Conservation (phyloP, 1,140 invertebrate genomes). For the Forficula auricularia region DNA sequence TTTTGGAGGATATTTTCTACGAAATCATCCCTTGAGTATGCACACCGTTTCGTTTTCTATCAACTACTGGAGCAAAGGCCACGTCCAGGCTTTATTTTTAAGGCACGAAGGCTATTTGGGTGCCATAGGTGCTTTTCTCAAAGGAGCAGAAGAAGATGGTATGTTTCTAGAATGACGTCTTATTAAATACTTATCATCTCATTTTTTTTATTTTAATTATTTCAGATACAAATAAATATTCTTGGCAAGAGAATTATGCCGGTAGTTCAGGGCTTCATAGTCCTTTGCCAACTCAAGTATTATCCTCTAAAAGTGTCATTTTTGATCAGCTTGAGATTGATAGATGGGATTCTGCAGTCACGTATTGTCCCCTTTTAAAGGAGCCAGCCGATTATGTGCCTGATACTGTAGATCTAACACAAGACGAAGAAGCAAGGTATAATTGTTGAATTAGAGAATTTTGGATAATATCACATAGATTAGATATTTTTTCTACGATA, state of each 20-base stretch:
- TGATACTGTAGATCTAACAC: slow-evolving; percentile 73
- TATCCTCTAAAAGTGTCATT: slow-evolving; percentile 20
- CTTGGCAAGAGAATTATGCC: slow-evolving; percentile 60
- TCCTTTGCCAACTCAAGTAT: slow-evolving; percentile 25
- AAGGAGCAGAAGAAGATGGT: slow-evolving; percentile 44
- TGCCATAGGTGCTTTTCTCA: slow-evolving; percentile 59
- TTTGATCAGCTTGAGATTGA: slow-evolving; percentile 53
- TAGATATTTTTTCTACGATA: not conserved
- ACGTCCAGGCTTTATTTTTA: slow-evolving; percentile 51
- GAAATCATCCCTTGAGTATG: slow-evolving; percentile 60
- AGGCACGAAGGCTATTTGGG: slow-evolving; percentile 62
- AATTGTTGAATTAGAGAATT: too few relatives aligned
- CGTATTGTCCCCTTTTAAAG: slow-evolving; percentile 45
- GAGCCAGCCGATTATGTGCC: slow-evolving; percentile 54
- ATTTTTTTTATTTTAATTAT: slow-evolving; percentile 7
- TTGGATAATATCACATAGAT: not conserved
- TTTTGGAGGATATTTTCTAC: slow-evolving; percentile 60
- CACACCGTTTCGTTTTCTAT: slow-evolving; percentile 54
- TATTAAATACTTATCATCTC: not conserved
- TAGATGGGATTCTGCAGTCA: slow-evolving; percentile 37
- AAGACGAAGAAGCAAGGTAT: slow-evolving; percentile 59
- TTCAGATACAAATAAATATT: slow-evolving; percentile 37
- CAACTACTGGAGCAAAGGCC: slow-evolving; percentile 57
- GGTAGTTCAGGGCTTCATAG: slow-evolving; percentile 48
- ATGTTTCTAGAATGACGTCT: slow-evolving; percentile 4